Conservation (phyloP, 2,797 vertebrate genomes). For the Falco biarmicus region DNA sequence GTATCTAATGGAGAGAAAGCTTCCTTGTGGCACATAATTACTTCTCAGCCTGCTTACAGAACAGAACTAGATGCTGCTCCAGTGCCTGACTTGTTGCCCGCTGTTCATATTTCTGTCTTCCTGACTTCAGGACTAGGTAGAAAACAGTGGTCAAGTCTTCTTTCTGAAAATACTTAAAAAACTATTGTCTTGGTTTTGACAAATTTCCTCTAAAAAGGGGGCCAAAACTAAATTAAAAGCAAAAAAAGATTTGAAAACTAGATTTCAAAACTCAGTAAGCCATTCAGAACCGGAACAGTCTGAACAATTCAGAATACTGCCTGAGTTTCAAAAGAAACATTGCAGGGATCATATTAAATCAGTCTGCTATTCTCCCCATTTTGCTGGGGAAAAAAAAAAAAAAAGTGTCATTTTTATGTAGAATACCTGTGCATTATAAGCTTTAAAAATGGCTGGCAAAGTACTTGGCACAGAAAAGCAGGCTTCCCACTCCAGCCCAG, state of each 20-base stretch:
- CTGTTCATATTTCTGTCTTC: not conserved
- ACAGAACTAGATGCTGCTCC: not conserved
- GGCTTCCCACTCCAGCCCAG: not conserved
- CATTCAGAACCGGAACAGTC: slow-evolving; percentile 26
- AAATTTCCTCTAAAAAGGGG: not conserved
- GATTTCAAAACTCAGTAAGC: slow-evolving; percentile 27
- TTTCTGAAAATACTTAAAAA: not conserved
- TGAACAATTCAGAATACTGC: slow-evolving; percentile 26
- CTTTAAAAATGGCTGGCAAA: slow-evolving; percentile 14
- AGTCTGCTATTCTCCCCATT: not conserved
- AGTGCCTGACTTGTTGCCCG: not conserved
- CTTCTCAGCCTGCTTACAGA: not conserved
- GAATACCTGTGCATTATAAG: not conserved
- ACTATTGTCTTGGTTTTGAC: not conserved
- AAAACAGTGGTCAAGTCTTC: not conserved
- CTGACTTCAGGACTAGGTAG: not conserved
- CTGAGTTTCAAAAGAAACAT: slow-evolving; percentile 30
- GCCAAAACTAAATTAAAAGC: not conserved
- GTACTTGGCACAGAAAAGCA: not conserved
- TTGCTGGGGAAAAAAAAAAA: not conserved
- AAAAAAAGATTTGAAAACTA: not conserved
- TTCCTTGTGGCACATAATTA: not conserved
- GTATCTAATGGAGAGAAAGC: not conserved
- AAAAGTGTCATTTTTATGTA: not conserved
- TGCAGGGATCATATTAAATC: slow-evolving; percentile 9